Percentiles rank a stretch among this genome's conserved stretches.
Conservation (phyloP, 1,140 invertebrate genomes). For the Centruroides vittatus region DNA sequence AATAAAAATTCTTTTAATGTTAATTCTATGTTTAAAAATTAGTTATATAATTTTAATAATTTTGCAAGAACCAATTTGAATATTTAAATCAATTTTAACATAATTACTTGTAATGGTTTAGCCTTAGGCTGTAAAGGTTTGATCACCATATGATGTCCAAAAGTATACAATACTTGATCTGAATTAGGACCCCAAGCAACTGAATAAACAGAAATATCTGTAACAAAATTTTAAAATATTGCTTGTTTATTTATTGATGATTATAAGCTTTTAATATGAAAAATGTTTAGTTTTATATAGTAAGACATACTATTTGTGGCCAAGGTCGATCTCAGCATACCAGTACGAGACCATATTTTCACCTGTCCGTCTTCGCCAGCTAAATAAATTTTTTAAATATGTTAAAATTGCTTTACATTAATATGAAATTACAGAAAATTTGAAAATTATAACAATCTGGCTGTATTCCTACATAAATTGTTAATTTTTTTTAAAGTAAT, state of each 20-base stretch:
- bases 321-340: constrained; percentile 82
- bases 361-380: constrained; percentile 91
- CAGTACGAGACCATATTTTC: constrained; percentile 92
- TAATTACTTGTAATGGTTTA: constrained; percentile 59
- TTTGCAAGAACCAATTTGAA: neutral
- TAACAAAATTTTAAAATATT: constrained; percentile 6
- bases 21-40: no score
- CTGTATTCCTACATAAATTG: no score
- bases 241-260: neutral
- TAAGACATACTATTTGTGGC: constrained; percentile 46
- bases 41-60: no score
- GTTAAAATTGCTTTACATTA: neutral
- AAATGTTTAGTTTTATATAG: neutral
- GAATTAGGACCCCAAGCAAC: constrained; percentile 78
- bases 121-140: constrained; percentile 80
- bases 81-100: neutral
- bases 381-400: constrained; percentile 24
- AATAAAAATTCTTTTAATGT: no score
- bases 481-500: no score
- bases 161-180: constrained; percentile 66
- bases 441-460: no score
- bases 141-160: constrained; percentile 65
- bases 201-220: constrained; percentile 57
- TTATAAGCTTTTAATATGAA: neutral
- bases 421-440: no score